Percentiles rank a stretch among this genome's conserved stretches.
These are phyloP conservation scores for Rhincodon typus DNA, from an alignment of 2,797 vertebrate species.

Conservation along the genomic window DNA sequence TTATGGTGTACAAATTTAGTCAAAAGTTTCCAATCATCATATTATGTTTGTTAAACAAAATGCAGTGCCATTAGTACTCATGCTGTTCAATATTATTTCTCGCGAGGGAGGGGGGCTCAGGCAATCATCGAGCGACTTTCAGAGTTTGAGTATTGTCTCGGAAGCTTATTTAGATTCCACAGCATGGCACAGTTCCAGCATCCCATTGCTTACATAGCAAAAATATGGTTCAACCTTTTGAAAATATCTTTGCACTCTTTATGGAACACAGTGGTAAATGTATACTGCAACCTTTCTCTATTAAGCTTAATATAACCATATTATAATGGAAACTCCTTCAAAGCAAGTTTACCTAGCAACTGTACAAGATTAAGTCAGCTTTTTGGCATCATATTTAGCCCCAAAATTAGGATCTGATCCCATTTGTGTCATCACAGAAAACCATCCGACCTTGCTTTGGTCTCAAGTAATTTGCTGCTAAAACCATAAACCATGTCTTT, in stretches of 20 bases:
- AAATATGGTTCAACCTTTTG: not conserved
- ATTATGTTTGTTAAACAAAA: not conserved
- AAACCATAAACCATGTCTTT: not conserved
- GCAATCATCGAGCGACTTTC: not conserved
- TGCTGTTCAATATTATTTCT: not conserved
- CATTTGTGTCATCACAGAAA: not conserved
- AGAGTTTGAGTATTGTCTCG: not conserved
- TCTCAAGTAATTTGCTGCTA: not conserved
- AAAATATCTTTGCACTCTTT: not conserved
- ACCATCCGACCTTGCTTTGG: not conserved
- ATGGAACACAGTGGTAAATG: not conserved
- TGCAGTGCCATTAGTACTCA: not conserved
- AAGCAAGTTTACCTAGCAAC: not conserved
- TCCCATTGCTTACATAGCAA: not conserved
- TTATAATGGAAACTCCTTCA: not conserved
- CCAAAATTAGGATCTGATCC: too few relatives aligned
- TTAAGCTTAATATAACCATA: not conserved
- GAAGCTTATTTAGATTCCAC: not conserved
- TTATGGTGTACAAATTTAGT: not conserved
- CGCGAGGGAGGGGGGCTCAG: not conserved
- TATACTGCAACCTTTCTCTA: not conserved
- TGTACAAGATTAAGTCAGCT: not conserved
- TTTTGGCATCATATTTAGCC: not conserved
- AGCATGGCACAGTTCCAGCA: not conserved
- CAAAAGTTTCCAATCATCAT: not conserved